Percentiles rank a stretch among this genome's conserved stretches.
Evolutionary conservation across 2,888 invertebrate species (phyloP).

Genomic region (Morpho achilles): DNA sequence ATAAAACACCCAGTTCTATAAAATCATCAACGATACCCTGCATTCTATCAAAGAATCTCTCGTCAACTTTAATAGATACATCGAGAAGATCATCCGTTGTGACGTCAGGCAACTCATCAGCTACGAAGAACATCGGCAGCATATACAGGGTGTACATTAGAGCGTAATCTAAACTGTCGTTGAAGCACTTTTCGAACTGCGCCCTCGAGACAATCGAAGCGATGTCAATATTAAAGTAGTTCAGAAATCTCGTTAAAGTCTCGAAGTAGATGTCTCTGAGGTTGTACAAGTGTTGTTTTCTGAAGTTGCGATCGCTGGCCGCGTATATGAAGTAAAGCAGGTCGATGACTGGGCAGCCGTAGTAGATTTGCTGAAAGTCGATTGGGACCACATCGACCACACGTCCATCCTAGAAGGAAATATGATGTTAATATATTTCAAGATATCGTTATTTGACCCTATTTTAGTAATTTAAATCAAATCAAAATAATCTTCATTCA

Average conservation of each 20-base stretch:
- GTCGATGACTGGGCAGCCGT: constrained; percentile 37
- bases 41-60: constrained; percentile 32
- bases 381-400: constrained; percentile 38
- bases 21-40: constrained; percentile 40
- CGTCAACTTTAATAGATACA: constrained; percentile 31
- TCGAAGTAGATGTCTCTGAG: constrained; percentile 42
- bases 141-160: constrained; percentile 36
- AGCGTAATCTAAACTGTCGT: constrained; percentile 38
- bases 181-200: constrained; percentile 39
- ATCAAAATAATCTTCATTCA: too few relatives aligned
- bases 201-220: constrained; percentile 34
- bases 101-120: constrained; percentile 35
- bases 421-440: too few relatives aligned
- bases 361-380: constrained; percentile 40
- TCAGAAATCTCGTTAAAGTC: constrained; percentile 34
- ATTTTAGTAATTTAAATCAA: too few relatives aligned
- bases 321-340: constrained; percentile 38
- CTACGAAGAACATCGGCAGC: constrained; percentile 35
- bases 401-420: constrained; percentile 38
- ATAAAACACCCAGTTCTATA: constrained; percentile 34
- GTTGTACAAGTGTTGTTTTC: constrained; percentile 35
- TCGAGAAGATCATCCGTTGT: constrained; percentile 31
- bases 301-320: constrained; percentile 35
- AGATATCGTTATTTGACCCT: too few relatives aligned
- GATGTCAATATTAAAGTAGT: constrained; percentile 37